Conservation (phyloP, 1,140 invertebrate genomes). For the Apolygus lucorum region DNA sequence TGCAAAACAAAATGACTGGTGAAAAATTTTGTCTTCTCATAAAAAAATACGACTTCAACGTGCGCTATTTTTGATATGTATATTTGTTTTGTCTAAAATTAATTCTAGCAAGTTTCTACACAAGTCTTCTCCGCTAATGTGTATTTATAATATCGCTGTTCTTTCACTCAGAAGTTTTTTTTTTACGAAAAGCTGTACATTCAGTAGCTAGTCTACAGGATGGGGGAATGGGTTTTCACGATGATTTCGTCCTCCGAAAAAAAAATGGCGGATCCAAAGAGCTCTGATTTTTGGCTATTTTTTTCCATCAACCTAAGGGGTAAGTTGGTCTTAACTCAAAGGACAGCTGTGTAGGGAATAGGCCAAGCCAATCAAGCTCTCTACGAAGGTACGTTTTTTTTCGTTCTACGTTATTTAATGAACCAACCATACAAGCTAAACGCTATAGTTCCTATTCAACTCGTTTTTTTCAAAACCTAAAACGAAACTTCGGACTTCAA, state of each 20-base stretch:
- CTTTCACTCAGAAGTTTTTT: not conserved
- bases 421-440: constrained; percentile 29
- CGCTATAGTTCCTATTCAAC: not conserved
- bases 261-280: too few relatives aligned
- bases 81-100: not conserved
- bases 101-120: not conserved
- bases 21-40: not conserved
- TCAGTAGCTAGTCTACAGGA: not conserved
- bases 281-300: not conserved
- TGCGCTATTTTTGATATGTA: constrained; percentile 1
- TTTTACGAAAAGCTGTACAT: constrained; percentile 20
- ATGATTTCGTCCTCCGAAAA: not conserved
- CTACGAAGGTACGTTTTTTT: constrained; percentile 3
- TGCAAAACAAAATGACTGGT: not conserved
- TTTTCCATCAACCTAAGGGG: not conserved
- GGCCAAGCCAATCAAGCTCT: constrained; percentile 28
- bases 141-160: not conserved
- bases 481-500: not conserved
- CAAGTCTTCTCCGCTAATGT: not conserved
- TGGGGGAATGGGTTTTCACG: not conserved
- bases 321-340: not conserved
- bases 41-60: constrained; percentile 1
- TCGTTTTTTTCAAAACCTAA: not conserved
- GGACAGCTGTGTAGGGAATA: constrained; percentile 2
- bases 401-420: too few relatives aligned